phyloP scores from a whole-genome alignment of 2,888 invertebrate genomes.

The Orthosia cruda region DNA sequence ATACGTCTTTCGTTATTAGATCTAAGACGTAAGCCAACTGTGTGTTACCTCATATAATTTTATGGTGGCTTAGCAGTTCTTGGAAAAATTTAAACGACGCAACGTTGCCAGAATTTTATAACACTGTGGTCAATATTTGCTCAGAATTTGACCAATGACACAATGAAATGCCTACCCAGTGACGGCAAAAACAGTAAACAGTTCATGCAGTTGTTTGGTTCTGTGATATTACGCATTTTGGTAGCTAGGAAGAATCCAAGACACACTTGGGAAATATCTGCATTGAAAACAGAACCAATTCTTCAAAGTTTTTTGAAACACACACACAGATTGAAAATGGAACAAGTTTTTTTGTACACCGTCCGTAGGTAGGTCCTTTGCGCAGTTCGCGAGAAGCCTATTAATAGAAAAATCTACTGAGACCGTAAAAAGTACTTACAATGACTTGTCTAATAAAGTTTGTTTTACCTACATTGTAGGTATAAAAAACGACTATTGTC shows the following conservation, averaged over 20 bases:
- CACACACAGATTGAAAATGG: too few species aligned
- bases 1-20: background rate
- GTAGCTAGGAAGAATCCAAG: background rate
- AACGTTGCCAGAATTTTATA: background rate
- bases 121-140: slow-evolving; percentile 34
- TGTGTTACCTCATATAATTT: slow-evolving; percentile 21
- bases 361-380: too few species aligned
- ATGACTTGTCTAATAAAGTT: background rate
- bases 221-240: background rate
- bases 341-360: too few species aligned
- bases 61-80: slow-evolving; percentile 19
- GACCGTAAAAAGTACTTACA: background rate
- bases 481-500: slow-evolving; percentile 21
- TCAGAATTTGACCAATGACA: slow-evolving; percentile 10
- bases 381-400: background rate
- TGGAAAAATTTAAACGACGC: slow-evolving; percentile 10
- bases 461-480: background rate
- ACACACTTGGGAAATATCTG: too few species aligned
- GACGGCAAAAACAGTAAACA: background rate
- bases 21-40: background rate
- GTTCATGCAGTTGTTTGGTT: background rate
- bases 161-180: slow-evolving; percentile 4
- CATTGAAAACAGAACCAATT: too few species aligned
- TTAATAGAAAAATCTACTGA: background rate
- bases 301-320: too few species aligned